Evolutionary conservation across 1,140 invertebrate genomes (phyloP).

Genomic region (Drosophila cardini): DNA sequence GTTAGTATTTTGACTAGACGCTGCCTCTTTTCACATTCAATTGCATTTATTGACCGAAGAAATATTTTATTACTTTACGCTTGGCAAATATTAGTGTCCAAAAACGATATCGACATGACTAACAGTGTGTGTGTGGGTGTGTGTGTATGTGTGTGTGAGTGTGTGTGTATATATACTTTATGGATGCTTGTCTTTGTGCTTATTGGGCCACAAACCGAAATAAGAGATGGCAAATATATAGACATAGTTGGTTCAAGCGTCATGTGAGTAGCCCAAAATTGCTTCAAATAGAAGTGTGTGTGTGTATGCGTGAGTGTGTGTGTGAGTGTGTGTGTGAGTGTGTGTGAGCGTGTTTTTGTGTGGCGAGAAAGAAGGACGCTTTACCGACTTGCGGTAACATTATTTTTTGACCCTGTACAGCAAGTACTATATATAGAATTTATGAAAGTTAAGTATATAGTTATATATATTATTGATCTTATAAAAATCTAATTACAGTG

Average conservation of each 20-base stretch:
- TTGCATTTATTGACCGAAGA: conserved; percentile 75
- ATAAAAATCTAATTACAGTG: no score
- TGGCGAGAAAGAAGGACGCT: not conserved
- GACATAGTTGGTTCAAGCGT: conserved; percentile 25
- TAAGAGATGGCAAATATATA: conserved; percentile 35
- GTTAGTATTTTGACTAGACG: conserved; percentile 23
- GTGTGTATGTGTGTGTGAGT: not conserved
- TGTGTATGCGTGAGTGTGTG: conserved; percentile 12
- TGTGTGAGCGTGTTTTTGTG: not conserved
- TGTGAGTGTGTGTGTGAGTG: conserved; percentile 10
- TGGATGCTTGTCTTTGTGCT: conserved; percentile 47
- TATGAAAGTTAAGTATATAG: no score
- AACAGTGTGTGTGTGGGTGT: conserved; percentile 1
- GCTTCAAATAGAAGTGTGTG: not conserved
- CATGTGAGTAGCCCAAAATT: conserved; percentile 21
- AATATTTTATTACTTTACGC: conserved; percentile 81
- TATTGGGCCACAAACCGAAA: conserved; percentile 38
- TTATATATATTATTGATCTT: no score
- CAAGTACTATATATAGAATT: no score
- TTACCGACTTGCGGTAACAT: conserved; percentile 7
- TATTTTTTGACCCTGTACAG: not conserved
- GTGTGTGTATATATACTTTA: conserved; percentile 19
- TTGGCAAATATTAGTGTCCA: conserved; percentile 75
- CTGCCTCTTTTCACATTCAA: conserved; percentile 61
- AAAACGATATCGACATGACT: conserved; percentile 48